A percentile compares a stretch with the other conserved stretches of the same genome.
Evolutionary conservation across 2,888 invertebrate species (phyloP).

Genomic region (Melieria picta): DNA sequence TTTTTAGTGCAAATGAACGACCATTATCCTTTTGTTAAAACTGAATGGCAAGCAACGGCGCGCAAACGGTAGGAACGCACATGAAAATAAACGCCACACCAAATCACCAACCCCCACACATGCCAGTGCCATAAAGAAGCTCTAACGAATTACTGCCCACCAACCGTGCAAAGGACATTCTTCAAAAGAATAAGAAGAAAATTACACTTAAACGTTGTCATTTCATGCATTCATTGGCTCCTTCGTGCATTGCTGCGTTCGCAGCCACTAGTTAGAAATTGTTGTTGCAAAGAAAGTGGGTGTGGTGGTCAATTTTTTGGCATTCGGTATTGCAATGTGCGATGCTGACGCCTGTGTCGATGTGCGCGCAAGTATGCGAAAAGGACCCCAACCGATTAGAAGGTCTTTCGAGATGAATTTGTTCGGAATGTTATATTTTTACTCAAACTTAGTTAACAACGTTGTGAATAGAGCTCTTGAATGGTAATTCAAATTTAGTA

Average conservation of each 20-base stretch:
- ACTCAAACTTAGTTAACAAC: too few relatives aligned
- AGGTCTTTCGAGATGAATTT: too few relatives aligned
- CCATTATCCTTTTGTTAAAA: constrained; percentile 58
- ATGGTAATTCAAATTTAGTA: too few relatives aligned
- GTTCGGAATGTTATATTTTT: too few relatives aligned
- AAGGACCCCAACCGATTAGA: too few relatives aligned
- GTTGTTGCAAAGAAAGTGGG: background rate
- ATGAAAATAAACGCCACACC: too few relatives aligned
- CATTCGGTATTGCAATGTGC: too few relatives aligned
- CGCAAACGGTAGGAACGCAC: too few relatives aligned
- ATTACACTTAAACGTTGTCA: constrained; percentile 57
- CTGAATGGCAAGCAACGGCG: constrained; percentile 43
- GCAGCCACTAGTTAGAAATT: background rate
- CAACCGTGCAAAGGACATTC: constrained; percentile 54
- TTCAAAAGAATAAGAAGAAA: constrained; percentile 60
- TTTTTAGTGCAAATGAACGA: constrained; percentile 55
- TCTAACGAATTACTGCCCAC: constrained; percentile 49
- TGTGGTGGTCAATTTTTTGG: constrained; percentile 1
- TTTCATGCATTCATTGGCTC: background rate
- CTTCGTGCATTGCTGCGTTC: background rate
- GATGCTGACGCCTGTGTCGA: too few relatives aligned
- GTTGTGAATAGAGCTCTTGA: too few relatives aligned
- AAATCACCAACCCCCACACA: too few relatives aligned
- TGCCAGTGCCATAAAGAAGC: constrained; percentile 46
- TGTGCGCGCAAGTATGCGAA: too few relatives aligned